These are phyloP conservation scores for Alethe castanea DNA, from an alignment of 2,113 vertebrate genomes.

Conservation along the genomic window DNA sequence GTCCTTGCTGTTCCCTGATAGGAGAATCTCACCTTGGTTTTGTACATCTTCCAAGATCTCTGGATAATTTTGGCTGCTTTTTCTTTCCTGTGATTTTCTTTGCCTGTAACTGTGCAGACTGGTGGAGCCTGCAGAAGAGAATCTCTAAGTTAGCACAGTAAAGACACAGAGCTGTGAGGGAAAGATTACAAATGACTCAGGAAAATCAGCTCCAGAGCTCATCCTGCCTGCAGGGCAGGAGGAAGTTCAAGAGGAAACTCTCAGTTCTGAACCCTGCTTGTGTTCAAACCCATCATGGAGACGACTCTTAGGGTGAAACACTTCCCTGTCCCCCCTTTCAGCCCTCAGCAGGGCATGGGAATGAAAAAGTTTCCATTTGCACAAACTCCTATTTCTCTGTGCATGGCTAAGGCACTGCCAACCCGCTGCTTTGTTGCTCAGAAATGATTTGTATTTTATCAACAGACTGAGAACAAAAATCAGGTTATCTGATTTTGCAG, in stretches of 20 bases:
- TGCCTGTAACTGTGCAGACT: neutral
- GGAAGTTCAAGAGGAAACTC: neutral
- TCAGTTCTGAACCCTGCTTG: neutral
- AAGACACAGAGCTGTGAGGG: neutral
- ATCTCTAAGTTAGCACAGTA: neutral
- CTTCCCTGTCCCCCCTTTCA: neutral
- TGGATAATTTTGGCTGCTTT: conserved; percentile 79
- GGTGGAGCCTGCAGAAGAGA: neutral
- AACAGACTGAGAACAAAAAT: neutral
- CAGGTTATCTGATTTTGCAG: neutral
- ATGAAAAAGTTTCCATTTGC: neutral
- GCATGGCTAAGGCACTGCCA: neutral
- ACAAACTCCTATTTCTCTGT: neutral
- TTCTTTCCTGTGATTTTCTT: conserved; percentile 23
- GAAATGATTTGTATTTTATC: neutral
- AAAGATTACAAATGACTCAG: neutral
- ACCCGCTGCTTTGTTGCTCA: neutral
- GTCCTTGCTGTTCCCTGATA: neutral
- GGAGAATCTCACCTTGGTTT: conserved; percentile 64
- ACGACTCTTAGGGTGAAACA: neutral
- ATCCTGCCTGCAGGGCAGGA: neutral
- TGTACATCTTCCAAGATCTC: conserved; percentile 75
- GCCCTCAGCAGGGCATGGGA: neutral
- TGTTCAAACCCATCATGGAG: neutral
- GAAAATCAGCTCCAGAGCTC: neutral